A percentile compares a stretch with the other conserved stretches of the same genome.
These are phyloP conservation scores for Orius insidiosus DNA, from an alignment of 1,140 invertebrate species.

Conservation along the genomic window DNA sequence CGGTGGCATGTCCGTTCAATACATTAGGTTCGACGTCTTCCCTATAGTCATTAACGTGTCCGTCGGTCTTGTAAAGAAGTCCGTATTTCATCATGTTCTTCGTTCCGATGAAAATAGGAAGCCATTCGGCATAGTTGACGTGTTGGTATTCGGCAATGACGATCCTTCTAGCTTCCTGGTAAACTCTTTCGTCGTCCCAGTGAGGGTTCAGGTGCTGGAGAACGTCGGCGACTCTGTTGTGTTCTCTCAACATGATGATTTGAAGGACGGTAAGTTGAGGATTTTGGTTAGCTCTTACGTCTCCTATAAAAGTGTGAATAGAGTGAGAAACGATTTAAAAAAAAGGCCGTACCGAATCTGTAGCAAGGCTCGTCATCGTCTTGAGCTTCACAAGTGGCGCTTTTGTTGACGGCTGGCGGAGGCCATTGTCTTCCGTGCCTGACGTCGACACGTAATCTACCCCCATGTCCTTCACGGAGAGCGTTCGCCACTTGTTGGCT, in stretches of 20 bases:
- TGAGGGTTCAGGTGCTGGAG: slow-evolving; percentile 40
- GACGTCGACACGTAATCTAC: slow-evolving; percentile 31
- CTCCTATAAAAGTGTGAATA: slow-evolving; percentile 29
- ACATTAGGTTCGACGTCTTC: slow-evolving; percentile 55
- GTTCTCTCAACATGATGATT: slow-evolving; percentile 43
- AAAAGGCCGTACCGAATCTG: slow-evolving; percentile 19
- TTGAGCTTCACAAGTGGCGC: slow-evolving; percentile 38
- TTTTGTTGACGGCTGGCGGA: slow-evolving; percentile 45
- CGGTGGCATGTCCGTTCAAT: slow-evolving; percentile 69
- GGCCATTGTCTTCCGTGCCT: slow-evolving; percentile 47
- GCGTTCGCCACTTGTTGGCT: slow-evolving; percentile 38
- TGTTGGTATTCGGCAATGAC: slow-evolving; percentile 37
- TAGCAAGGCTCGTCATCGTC: slow-evolving; percentile 22
- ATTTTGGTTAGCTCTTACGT: slow-evolving; percentile 45
- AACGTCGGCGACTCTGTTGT: slow-evolving; percentile 42
- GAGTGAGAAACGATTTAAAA: background rate
- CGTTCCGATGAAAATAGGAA: slow-evolving; percentile 36
- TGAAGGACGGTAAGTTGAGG: slow-evolving; percentile 36
- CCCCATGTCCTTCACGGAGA: slow-evolving; percentile 40
- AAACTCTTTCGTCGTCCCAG: slow-evolving; percentile 43
- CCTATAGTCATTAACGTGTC: slow-evolving; percentile 74
- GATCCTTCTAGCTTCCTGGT: slow-evolving; percentile 46
- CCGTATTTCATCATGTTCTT: slow-evolving; percentile 51
- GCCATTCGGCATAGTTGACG: slow-evolving; percentile 41
- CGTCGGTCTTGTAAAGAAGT: slow-evolving; percentile 42